These are phyloP conservation scores for Penaeus monodon DNA, from an alignment of 2,888 invertebrate genomes.

Conservation along the genomic window DNA sequence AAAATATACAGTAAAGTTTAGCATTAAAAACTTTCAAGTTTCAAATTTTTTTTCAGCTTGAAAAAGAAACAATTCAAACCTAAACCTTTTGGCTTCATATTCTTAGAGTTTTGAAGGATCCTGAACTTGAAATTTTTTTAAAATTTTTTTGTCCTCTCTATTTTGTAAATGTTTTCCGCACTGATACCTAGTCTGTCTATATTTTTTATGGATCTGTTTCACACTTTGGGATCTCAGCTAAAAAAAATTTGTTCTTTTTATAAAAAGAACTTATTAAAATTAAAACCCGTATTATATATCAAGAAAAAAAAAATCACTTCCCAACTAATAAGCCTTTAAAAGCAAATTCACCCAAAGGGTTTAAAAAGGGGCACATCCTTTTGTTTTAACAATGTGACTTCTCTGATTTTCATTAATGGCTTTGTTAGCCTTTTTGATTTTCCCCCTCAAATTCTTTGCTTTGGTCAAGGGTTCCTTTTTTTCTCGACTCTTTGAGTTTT, in stretches of 20 bases:
- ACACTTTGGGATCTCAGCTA: constrained; percentile 57
- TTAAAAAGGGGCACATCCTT: constrained; percentile 13
- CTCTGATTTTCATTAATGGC: constrained; percentile 58
- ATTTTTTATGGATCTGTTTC: constrained; percentile 54
- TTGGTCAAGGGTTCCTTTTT: constrained; percentile 37
- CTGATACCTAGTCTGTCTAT: constrained; percentile 62
- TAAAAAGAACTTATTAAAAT: background rate
- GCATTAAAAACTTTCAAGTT: no score
- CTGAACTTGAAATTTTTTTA: constrained; percentile 61
- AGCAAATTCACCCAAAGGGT: background rate
- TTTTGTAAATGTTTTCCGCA: constrained; percentile 59
- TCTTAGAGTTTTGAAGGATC: constrained; percentile 47
- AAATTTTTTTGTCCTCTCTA: constrained; percentile 56
- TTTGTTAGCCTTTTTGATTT: constrained; percentile 43
- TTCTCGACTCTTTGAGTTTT: constrained; percentile 44
- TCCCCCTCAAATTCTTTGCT: background rate
- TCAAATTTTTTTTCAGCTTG: no score
- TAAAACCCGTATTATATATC: background rate
- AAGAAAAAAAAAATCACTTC: background rate
- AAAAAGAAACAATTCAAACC: background rate
- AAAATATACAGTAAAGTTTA: no score
- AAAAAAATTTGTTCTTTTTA: background rate
- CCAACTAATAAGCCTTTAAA: background rate
- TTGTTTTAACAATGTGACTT: constrained; percentile 52
- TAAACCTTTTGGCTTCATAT: constrained; percentile 55